These are phyloP conservation scores for Cyclopterus lumpus DNA, from an alignment of 2,797 vertebrate genomes.

Conservation along the genomic window DNA sequence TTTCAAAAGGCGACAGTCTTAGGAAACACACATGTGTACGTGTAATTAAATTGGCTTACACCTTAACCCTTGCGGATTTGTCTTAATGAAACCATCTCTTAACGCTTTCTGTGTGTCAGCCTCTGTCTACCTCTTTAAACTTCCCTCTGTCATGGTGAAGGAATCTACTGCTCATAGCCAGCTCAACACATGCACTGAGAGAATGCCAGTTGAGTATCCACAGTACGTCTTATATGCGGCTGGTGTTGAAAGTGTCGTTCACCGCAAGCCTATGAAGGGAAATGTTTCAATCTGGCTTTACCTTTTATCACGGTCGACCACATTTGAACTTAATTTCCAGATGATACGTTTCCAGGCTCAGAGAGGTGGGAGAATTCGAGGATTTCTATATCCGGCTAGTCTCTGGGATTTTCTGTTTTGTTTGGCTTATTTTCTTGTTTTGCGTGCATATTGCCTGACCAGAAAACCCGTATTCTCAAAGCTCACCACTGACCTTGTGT, in stretches of 20 bases:
- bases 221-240: conserved; percentile 12
- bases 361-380: background rate
- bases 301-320: conserved; percentile 7
- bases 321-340: background rate
- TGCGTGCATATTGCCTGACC: conserved; percentile 33
- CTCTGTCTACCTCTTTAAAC: conserved; percentile 53
- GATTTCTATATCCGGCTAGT: background rate
- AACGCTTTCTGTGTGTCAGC: conserved; percentile 27
- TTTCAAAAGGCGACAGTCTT: conserved; percentile 10
- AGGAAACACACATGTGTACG: conserved; percentile 4
- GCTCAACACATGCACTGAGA: conserved; percentile 74
- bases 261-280: conserved; percentile 22
- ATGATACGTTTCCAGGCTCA: conserved; percentile 3
- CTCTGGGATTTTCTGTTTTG: conserved; percentile 42
- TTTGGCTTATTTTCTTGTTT: conserved; percentile 30
- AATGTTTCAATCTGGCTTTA: conserved; percentile 30
- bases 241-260: conserved; percentile 32
- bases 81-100: conserved; percentile 28
- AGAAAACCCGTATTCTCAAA: conserved; percentile 30
- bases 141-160: conserved; percentile 66
- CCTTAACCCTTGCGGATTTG: conserved; percentile 21
- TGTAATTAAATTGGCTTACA: conserved; percentile 46
- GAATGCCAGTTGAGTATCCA: conserved; percentile 36
- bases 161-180: conserved; percentile 69
- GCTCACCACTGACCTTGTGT: conserved; percentile 38